Percentiles rank a stretch among this genome's conserved stretches.
Evolutionary conservation across 2,797 vertebrate genomes (phyloP).

Genomic region (Sphaeramia orbicularis): DNA sequence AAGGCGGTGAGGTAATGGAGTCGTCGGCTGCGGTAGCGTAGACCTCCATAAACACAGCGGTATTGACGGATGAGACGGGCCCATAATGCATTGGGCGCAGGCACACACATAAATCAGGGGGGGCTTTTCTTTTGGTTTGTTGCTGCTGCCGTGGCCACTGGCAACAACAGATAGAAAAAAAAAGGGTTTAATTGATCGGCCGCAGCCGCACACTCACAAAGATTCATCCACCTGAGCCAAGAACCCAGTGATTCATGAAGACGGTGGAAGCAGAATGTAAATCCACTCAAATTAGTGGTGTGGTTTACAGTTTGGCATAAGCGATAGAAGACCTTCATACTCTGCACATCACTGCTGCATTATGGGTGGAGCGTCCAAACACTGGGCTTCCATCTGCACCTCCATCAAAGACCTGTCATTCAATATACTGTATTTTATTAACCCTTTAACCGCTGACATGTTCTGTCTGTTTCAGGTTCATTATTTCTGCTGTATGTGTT

Average conservation of each 20-base stretch:
- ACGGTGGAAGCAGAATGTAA: slow-evolving; percentile 25
- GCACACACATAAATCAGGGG: slow-evolving; percentile 50
- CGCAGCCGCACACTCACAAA: no score
- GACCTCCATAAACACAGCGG: slow-evolving; percentile 28
- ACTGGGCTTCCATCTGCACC: no score
- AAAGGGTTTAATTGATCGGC: slow-evolving; percentile 42
- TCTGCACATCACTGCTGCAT: not conserved
- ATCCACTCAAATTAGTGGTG: slow-evolving; percentile 37
- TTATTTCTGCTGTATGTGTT: no score
- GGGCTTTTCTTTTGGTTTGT: slow-evolving; percentile 42
- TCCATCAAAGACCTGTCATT: no score
- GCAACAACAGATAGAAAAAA: slow-evolving; percentile 19
- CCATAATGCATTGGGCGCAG: slow-evolving; percentile 7
- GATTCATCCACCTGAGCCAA: slow-evolving; percentile 46
- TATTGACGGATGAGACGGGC: slow-evolving; percentile 27
- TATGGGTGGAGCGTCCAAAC: not conserved
- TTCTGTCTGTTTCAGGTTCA: no score
- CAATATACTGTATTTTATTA: no score
- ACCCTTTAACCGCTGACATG: no score
- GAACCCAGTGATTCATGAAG: slow-evolving; percentile 53
- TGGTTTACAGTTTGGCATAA: slow-evolving; percentile 13
- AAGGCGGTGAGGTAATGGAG: slow-evolving; percentile 49
- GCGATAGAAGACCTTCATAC: not conserved
- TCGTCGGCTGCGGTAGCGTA: slow-evolving; percentile 37
- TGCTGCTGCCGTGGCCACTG: slow-evolving; percentile 37